Percentiles rank a stretch among this genome's conserved stretches.
These are phyloP conservation scores for Merops nubicus DNA, from an alignment of 2,113 vertebrate species.

Conservation along the genomic window DNA sequence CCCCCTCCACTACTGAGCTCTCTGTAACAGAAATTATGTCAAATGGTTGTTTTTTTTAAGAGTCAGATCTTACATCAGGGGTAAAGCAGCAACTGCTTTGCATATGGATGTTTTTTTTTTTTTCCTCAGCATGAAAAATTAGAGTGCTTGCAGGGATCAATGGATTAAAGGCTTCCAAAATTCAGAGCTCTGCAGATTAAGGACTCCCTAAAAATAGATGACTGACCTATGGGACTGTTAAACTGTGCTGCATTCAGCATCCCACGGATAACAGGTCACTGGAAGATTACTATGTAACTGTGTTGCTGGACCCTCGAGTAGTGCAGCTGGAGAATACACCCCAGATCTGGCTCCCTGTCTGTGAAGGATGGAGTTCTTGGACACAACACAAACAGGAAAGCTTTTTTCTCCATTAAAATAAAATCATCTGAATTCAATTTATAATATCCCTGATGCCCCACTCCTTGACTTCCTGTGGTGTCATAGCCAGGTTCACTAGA, in stretches of 20 bases:
- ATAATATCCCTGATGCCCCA: neutral
- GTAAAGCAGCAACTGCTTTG: neutral
- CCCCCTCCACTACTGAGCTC: neutral
- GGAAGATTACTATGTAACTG: slow-evolving; percentile 43
- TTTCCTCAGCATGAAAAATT: neutral
- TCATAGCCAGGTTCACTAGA: too few species aligned
- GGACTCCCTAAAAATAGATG: slow-evolving; percentile 56
- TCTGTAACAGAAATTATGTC: neutral
- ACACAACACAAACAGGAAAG: neutral
- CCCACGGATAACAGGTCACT: slow-evolving; percentile 13
- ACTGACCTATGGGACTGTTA: slow-evolving; percentile 2
- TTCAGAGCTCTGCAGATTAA: slow-evolving; percentile 61
- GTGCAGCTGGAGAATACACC: neutral
- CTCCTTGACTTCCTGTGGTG: too few species aligned
- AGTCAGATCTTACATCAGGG: neutral
- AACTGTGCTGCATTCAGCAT: slow-evolving; percentile 34
- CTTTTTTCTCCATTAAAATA: neutral
- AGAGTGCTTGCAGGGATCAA: slow-evolving; percentile 19
- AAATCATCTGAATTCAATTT: neutral
- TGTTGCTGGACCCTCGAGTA: neutral
- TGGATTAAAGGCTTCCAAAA: slow-evolving; percentile 61
- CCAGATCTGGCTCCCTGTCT: neutral
- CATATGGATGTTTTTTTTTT: neutral
- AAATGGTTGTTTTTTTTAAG: neutral
- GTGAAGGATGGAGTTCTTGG: neutral